phyloP scores from a whole-genome alignment of 2,888 invertebrate species.

The Philonicus albiceps region DNA sequence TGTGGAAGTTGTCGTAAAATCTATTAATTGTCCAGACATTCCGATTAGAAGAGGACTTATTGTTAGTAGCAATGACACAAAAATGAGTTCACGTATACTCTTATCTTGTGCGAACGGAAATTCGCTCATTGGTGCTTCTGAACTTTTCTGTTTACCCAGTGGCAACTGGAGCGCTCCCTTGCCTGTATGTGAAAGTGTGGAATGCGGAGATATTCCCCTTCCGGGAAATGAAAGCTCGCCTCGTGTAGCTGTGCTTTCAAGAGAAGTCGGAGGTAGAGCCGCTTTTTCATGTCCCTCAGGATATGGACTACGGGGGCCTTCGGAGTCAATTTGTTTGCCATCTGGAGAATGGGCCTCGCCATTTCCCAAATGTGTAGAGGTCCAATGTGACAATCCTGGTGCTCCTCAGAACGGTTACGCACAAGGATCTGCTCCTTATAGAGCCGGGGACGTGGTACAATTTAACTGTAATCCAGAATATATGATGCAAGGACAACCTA shows the following conservation, averaged over 20 bases:
- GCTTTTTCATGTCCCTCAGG: conserved; percentile 82
- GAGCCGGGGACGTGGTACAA: conserved; percentile 85
- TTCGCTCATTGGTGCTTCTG: conserved; percentile 78
- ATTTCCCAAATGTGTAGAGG: conserved; percentile 81
- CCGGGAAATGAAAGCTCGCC: conserved; percentile 69
- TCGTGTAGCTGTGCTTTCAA: conserved; percentile 76
- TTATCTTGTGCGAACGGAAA: conserved; percentile 84
- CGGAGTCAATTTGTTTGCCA: conserved; percentile 78
- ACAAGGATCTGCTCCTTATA: conserved; percentile 78
- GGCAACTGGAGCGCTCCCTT: conserved; percentile 86
- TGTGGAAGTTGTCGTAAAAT: conserved; percentile 80
- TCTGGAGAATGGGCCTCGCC: conserved; percentile 83
- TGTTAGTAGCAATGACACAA: conserved; percentile 75
- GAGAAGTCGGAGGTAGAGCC: conserved; percentile 82
- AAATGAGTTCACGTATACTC: conserved; percentile 76
- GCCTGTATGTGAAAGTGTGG: conserved; percentile 85
- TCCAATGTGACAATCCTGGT: conserved; percentile 78
- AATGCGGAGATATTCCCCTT: conserved; percentile 78
- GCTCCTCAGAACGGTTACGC: conserved; percentile 81
- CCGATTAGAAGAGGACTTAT: conserved; percentile 77
- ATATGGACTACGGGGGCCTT: conserved; percentile 76
- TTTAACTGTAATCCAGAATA: conserved; percentile 88
- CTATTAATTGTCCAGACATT: conserved; percentile 81
- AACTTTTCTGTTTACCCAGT: conserved; percentile 79
- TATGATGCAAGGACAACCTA: conserved; percentile 90